Conservation (phyloP, 1,140 invertebrate species). For the Dendrolimus kikuchii region DNA sequence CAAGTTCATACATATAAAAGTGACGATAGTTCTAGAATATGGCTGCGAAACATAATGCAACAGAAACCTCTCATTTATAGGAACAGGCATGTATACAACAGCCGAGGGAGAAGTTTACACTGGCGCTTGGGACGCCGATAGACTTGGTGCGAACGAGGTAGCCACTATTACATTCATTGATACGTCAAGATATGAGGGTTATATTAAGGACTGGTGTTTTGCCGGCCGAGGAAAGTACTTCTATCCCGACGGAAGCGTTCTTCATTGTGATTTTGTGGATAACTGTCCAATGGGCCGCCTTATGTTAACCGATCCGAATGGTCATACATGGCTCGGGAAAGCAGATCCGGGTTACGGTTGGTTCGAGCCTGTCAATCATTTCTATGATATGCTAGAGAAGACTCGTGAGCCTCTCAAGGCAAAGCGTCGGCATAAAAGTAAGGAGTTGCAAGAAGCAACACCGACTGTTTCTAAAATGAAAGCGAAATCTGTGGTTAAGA, state of each 20-base stretch:
- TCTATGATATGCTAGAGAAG: slow-evolving; percentile 25
- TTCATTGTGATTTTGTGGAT: slow-evolving; percentile 36
- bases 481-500: too few relatives aligned
- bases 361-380: slow-evolving; percentile 37
- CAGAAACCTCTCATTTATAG: slow-evolving; percentile 20
- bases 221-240: slow-evolving; percentile 34
- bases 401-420: slow-evolving; percentile 6
- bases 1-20: too few relatives aligned
- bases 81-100: slow-evolving; percentile 50
- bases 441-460: neutral
- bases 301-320: slow-evolving; percentile 44
- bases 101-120: slow-evolving; percentile 54
- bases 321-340: slow-evolving; percentile 44
- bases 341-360: slow-evolving; percentile 44
- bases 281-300: slow-evolving; percentile 35
- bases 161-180: slow-evolving; percentile 36
- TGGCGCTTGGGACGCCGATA: slow-evolving; percentile 47
- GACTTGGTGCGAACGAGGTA: slow-evolving; percentile 32
- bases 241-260: slow-evolving; percentile 41
- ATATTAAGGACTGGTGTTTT: slow-evolving; percentile 47
- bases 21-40: too few relatives aligned
- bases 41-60: too few relatives aligned
- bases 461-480: neutral
- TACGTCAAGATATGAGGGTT: slow-evolving; percentile 42
- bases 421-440: slow-evolving; percentile 12